Base-by-base conservation (phyloP, 2,888 invertebrate species). In the Brenthis ino region DNA sequence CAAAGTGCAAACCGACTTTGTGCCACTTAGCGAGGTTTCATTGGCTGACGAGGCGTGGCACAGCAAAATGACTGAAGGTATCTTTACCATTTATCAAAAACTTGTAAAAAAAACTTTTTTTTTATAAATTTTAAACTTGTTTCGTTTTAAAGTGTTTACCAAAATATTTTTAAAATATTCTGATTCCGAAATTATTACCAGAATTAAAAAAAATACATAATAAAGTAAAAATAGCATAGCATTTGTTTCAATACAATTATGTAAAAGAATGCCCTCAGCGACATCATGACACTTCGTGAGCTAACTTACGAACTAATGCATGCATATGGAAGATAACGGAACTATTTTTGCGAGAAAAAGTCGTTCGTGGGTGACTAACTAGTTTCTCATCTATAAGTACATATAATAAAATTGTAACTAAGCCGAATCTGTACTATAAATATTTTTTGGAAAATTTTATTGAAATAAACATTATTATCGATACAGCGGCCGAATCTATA, bases 1-100 rank as follows among this genome's bases (percentile, higher is more conserved):
- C 51, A 84, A 83, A 56, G 82, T 85, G 60, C 89, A 84, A 69
- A 86, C 88, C 0, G 92, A 91, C 74, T 82, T 90, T 67, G 87
- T 89, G 57, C 87, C 88, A 11, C 82, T 93, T 13, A 89, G 81
- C 72, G 93, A 93, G 53, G 88, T 93, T 11, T 85, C 93, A 0
- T 78, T 88, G 1, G 91, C 92, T 16, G 93, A 93, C 71, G 93
- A 93, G 73, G 93, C 93, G 0, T 93, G 93, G 93, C 93, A 93
- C 71, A 90, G 78, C 79, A 92, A 92, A 80, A 93, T 93, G 90
- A 83, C 80, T 69, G 88, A 88, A 77, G 93, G 93, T 93, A 78
- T 33, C 61, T 51, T 8, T 6, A 24, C 2, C 16, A 37, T 11
- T 4, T 5, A 16, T 11, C n/a, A 37, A 28, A 48, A 50, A 24